A percentile compares a stretch with the other conserved stretches of the same genome.
phyloP scores from a whole-genome alignment of 2,113 vertebrate genomes.

The Acrocephalus kingi region DNA sequence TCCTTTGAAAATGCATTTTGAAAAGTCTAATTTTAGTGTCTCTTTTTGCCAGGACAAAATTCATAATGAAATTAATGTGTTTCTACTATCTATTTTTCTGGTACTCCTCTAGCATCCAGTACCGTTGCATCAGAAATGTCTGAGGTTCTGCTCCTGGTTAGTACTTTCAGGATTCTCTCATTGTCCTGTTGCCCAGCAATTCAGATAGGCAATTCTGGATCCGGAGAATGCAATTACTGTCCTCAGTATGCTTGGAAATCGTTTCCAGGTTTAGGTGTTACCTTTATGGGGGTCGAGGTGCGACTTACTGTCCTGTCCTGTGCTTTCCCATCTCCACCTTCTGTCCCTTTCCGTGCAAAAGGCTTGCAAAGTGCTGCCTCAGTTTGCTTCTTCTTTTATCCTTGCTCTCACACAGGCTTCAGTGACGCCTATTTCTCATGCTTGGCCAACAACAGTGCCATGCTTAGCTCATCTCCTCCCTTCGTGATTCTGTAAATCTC shows the following conservation, averaged over 20 bases:
- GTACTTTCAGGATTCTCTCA: not conserved
- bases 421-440: not conserved
- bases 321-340: not conserved
- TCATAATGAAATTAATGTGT: not conserved
- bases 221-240: not conserved
- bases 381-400: not conserved
- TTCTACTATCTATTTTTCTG: not conserved
- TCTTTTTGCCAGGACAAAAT: not conserved
- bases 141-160: not conserved
- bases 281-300: accelerated
- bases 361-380: not conserved
- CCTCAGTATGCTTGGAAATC: not conserved
- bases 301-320: not conserved
- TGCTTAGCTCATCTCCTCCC: not conserved
- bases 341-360: not conserved
- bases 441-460: not conserved
- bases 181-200: not conserved
- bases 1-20: not conserved
- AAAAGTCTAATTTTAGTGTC: not conserved
- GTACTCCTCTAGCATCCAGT: not conserved
- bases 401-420: not conserved
- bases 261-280: not conserved
- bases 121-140: not conserved
- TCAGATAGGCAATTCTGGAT: not conserved
- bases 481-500: not conserved